Percentiles rank a stretch among this genome's conserved stretches.
These are phyloP conservation scores for Pachyramphus minor DNA, from an alignment of 2,113 vertebrate genomes.

Conservation along the genomic window DNA sequence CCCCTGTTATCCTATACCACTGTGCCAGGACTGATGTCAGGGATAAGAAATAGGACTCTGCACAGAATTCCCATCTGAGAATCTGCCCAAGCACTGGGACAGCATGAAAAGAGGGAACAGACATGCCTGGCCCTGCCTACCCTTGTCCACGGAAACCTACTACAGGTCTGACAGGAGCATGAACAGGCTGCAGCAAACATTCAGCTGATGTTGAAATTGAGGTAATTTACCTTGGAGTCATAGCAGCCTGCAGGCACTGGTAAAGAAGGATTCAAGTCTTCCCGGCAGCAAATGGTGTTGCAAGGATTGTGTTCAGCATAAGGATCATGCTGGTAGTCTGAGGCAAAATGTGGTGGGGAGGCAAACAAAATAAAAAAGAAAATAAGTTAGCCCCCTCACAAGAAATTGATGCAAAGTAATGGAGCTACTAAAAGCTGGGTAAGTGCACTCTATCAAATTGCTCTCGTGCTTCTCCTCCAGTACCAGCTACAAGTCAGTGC, in stretches of 20 bases:
- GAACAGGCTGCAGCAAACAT: neutral
- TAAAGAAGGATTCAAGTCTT: slow-evolving; percentile 75
- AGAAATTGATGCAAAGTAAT: neutral
- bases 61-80: neutral
- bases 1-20: neutral
- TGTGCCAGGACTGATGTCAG: neutral
- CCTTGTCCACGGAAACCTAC: neutral
- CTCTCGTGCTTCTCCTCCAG: neutral
- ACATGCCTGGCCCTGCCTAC: neutral
- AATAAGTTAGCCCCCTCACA: neutral
- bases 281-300: slow-evolving; percentile 89
- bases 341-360: neutral
- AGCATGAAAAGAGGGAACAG: neutral
- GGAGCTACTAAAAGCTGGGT: neutral
- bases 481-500: neutral
- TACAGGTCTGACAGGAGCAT: neutral
- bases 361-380: neutral
- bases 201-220: neutral
- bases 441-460: neutral
- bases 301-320: slow-evolving; percentile 85
- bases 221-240: slow-evolving; percentile 83
- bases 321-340: slow-evolving; percentile 84
- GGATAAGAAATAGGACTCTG: neutral
- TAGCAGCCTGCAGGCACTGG: slow-evolving; percentile 85
- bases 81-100: neutral